Evolutionary conservation across 53 echinoderm and acorn worm species (phyloP).

Genomic region (Luidia sarsii): DNA sequence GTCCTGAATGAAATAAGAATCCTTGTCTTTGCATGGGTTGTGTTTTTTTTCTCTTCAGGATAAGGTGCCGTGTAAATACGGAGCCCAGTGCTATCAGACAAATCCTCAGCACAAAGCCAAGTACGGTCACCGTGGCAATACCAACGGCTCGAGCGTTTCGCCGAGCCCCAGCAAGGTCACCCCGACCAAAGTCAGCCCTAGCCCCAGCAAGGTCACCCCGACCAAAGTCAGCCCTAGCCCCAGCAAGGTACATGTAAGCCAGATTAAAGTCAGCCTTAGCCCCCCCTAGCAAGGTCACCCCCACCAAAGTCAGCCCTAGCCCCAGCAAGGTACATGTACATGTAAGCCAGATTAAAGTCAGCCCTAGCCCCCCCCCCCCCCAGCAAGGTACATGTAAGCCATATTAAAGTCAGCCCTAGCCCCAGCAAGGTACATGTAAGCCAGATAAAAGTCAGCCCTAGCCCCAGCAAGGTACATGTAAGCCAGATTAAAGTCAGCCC

Average conservation of each 20-base stretch:
- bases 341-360: too few relatives aligned
- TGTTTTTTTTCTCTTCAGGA: conserved; percentile 57
- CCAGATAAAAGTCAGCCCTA: too few relatives aligned
- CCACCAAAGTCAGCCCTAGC: not conserved
- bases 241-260: not conserved
- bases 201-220: conserved; percentile 1
- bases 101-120: conserved; percentile 67
- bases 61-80: conserved; percentile 81
- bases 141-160: not conserved
- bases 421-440: too few relatives aligned
- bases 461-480: not conserved
- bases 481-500: not conserved
- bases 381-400: too few relatives aligned
- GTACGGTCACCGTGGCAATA: conserved; percentile 58
- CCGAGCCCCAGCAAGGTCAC: conserved; percentile 23
- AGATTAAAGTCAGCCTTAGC: not conserved
- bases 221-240: not conserved
- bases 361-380: not conserved
- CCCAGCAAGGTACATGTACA: too few relatives aligned
- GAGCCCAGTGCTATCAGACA: conserved; percentile 86
- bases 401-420: too few relatives aligned
- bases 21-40: too few relatives aligned
- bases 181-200: not conserved
- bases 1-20: too few relatives aligned
- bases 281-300: conserved; percentile 4